phyloP scores from a whole-genome alignment of 1,140 invertebrate species.

The Drosophila varians region DNA sequence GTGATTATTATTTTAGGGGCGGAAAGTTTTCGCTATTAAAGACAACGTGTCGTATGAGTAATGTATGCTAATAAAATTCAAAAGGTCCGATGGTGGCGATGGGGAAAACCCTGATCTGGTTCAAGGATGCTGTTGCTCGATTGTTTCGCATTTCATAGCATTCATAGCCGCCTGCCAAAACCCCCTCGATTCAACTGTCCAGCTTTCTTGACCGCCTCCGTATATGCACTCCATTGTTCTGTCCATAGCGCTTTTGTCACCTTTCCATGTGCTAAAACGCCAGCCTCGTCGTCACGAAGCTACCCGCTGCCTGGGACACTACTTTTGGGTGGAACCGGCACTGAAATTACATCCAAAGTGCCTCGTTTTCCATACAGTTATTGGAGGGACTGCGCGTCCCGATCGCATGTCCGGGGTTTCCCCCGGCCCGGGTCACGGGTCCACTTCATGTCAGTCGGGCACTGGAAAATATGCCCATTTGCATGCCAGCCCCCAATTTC shows the following conservation, averaged over 20 bases:
- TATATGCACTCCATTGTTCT: slow-evolving; percentile 51
- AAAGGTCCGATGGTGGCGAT: neutral
- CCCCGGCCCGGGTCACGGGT: neutral
- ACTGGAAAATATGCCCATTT: slow-evolving; percentile 2
- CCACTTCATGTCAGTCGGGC: slow-evolving; percentile 4
- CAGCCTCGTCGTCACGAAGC: slow-evolving; percentile 11
- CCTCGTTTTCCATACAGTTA: slow-evolving; percentile 34
- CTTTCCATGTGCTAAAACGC: slow-evolving; percentile 43
- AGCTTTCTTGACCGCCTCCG: slow-evolving; percentile 7
- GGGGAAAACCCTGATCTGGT: slow-evolving; percentile 20
- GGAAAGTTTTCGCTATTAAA: neutral
- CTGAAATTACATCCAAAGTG: slow-evolving; percentile 33
- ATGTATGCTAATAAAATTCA: neutral
- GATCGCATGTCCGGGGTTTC: slow-evolving; percentile 10
- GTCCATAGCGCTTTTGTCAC: slow-evolving; percentile 44
- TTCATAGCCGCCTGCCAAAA: neutral
- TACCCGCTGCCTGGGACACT: slow-evolving; percentile 12
- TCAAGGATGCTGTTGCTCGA: slow-evolving; percentile 25
- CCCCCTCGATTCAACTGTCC: slow-evolving; percentile 4
- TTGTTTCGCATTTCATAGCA: slow-evolving; percentile 24
- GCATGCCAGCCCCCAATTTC: slow-evolving; percentile 35
- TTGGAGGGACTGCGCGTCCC: slow-evolving; percentile 16
- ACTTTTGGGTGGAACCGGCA: slow-evolving; percentile 13
- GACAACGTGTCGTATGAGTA: neutral
- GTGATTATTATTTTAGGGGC: neutral